Percentiles rank a stretch among this genome's conserved stretches.
phyloP scores from a whole-genome alignment of 2,797 vertebrate genomes.

The Premnoplex brunnescens region DNA sequence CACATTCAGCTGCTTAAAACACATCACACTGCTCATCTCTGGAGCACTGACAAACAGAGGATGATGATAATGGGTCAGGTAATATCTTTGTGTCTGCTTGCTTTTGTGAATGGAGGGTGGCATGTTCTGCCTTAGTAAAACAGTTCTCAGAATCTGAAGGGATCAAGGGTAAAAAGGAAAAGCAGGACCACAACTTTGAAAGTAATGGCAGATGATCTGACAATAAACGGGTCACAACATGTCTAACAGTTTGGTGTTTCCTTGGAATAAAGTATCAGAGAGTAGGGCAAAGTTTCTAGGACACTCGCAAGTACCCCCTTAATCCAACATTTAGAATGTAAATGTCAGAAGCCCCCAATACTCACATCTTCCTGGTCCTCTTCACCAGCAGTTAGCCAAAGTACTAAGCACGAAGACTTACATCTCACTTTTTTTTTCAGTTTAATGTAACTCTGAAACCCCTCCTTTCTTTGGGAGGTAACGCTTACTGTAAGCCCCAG shows the following conservation, averaged over 20 bases:
- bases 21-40: not conserved
- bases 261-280: not conserved
- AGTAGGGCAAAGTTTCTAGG: not conserved
- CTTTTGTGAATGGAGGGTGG: not conserved
- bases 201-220: not conserved
- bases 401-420: not conserved
- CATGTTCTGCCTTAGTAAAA: not conserved
- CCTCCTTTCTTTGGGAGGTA: not conserved
- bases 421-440: not conserved
- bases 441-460: not conserved
- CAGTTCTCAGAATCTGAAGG: not conserved
- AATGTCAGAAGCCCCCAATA: not conserved
- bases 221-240: not conserved
- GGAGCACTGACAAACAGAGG: not conserved
- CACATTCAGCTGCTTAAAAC: not conserved
- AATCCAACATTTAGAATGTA: not conserved
- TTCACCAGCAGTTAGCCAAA: not conserved
- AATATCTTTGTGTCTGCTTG: not conserved
- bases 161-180: not conserved
- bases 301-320: not conserved
- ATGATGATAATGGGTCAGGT: not conserved
- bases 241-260: not conserved
- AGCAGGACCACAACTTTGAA: fast-evolving
- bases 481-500: not conserved
- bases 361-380: not conserved